Evolutionary conservation across 2,888 invertebrate genomes (phyloP).

Genomic region (Conchocele bisecta): DNA sequence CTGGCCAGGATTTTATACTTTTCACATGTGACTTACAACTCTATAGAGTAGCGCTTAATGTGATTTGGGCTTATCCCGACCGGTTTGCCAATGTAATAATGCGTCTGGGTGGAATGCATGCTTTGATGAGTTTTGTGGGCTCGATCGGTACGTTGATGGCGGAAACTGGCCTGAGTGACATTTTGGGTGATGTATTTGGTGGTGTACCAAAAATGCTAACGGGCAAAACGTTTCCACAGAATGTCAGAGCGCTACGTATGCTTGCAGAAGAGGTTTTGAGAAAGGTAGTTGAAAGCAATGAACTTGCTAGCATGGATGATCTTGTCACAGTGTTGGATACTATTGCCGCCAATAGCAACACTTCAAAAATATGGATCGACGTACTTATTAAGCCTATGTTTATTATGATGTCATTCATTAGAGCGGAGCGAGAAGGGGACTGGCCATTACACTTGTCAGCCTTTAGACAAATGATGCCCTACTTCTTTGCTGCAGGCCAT

Average conservation of each 20-base stretch:
- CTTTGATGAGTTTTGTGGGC: slow-evolving; percentile 63
- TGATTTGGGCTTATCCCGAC: slow-evolving; percentile 53
- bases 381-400: slow-evolving; percentile 55
- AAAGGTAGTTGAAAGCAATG: too few species aligned
- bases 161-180: slow-evolving; percentile 54
- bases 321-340: slow-evolving; percentile 31
- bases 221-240: slow-evolving; percentile 56
- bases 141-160: slow-evolving; percentile 56
- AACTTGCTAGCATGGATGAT: slow-evolving; percentile 5
- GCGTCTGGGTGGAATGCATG: slow-evolving; percentile 65
- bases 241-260: slow-evolving; percentile 37
- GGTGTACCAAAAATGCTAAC: slow-evolving; percentile 59
- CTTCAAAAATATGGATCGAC: slow-evolving; percentile 47
- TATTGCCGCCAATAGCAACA: slow-evolving; percentile 17
- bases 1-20: slow-evolving; percentile 38
- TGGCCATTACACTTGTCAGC: slow-evolving; percentile 53
- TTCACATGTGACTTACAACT: slow-evolving; percentile 56
- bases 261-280: slow-evolving; percentile 34
- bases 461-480: slow-evolving; percentile 56
- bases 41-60: slow-evolving; percentile 48
- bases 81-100: slow-evolving; percentile 38
- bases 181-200: slow-evolving; percentile 54
- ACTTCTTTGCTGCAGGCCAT: slow-evolving; percentile 61
- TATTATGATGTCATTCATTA: slow-evolving; percentile 53
- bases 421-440: slow-evolving; percentile 56